A percentile compares a stretch with the other conserved stretches of the same genome.
phyloP scores from a whole-genome alignment of 2,888 invertebrate species.

The Drosophila ochracea region DNA sequence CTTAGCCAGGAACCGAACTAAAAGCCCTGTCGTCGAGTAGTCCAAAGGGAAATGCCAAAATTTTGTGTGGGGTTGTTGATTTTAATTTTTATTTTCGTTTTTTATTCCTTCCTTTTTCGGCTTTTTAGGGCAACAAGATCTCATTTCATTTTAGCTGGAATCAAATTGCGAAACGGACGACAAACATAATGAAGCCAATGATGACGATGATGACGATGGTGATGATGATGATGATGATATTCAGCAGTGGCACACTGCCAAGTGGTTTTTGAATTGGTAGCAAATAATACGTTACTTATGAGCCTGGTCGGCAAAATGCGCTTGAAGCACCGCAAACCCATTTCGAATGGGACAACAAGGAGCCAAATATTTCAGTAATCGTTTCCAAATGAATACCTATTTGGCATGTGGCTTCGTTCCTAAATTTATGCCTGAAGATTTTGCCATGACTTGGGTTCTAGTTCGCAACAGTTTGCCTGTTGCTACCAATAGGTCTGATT shows the following conservation, averaged over 20 bases:
- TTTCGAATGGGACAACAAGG: constrained; percentile 9
- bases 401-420: not conserved
- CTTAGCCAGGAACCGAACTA: constrained; percentile 24
- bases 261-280: constrained; percentile 16
- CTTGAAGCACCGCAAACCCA: constrained; percentile 22
- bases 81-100: constrained; percentile 22
- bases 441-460: constrained; percentile 1
- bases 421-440: not conserved
- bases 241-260: constrained; percentile 33
- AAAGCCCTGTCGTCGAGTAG: constrained; percentile 43
- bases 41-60: constrained; percentile 62
- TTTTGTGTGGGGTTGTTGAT: constrained; percentile 43
- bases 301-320: constrained; percentile 10
- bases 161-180: constrained; percentile 71
- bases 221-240: constrained; percentile 11
- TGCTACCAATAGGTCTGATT: constrained; percentile 8
- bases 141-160: constrained; percentile 79
- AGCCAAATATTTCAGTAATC: constrained; percentile 16
- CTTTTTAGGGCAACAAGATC: constrained; percentile 66
- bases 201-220: constrained; percentile 21
- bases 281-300: constrained; percentile 7
- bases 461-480: not conserved
- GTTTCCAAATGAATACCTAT: constrained; percentile 31
- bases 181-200: constrained; percentile 33
- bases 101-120: constrained; percentile 10